Base-by-base conservation (phyloP, 2,797 vertebrate species). In the Allobates femoralis region DNA sequence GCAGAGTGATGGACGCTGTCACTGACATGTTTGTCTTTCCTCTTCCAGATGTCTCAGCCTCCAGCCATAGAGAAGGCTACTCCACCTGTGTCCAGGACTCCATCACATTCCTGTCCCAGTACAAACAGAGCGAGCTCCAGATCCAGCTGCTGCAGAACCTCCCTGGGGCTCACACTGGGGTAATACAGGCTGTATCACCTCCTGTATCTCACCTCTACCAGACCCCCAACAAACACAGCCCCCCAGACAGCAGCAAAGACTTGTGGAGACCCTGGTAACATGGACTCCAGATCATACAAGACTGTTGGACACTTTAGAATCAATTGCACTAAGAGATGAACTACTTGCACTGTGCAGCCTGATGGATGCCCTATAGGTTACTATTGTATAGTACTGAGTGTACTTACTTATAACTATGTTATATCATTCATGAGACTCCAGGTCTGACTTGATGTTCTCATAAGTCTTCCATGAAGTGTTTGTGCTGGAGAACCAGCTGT, bases 221-320 rank as follows among this genome's bases (percentile, higher is more conserved):
- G 41, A 64, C 0, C 12, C 23, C 5, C 37, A 90, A 30, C 37
- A 89, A 83, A 87, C 11, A 30, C 86, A 80, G 85, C 86, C 78
- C 89, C 5, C 71, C 86, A 50, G 90, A 85, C 87, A 94, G 92
- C 74, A 89, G 62, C 83, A 23, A 32, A 46, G 18, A 1, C 62
- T 90, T 96, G 90, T 97, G 96, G 96, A 96, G 96, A 89, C 96
- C 96, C 51, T 97, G 96, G 95, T 95, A 71, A n/a, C 53, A 76
- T 77, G 19, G 75, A 56, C 7, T 3, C 11, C 30, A 15, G 62
- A 32, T n/a, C 78, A 41, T 10, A 60, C 34, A 14, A n/a, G 11
- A 28, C 14, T 50, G 21, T 78, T 21, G 41, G 26, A 21, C 53
- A 56, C 58, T 26, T 76, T 51, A 16, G 0, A 16, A 12, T 51